These are phyloP conservation scores for Drosophila paracracens DNA, from an alignment of 2,888 invertebrate genomes.

Conservation along the genomic window DNA sequence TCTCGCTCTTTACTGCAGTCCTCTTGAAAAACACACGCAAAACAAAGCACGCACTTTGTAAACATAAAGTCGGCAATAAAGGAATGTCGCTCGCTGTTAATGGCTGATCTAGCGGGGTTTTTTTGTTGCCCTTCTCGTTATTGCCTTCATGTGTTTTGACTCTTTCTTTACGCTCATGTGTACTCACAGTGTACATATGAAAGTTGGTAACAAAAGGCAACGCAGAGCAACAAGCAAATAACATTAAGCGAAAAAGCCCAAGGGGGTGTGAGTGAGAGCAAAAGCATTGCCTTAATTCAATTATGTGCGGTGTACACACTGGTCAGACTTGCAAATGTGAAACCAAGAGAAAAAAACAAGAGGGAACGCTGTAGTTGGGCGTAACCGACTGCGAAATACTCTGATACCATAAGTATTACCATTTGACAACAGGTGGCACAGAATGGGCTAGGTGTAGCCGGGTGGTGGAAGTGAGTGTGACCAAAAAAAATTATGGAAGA, in stretches of 20 bases:
- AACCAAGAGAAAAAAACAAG: conserved; percentile 19
- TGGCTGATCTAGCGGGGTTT: conserved; percentile 17
- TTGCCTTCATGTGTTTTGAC: conserved; percentile 13
- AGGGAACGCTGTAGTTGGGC: not conserved
- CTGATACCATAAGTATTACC: not conserved
- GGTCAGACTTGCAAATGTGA: conserved; percentile 50
- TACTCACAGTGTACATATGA: conserved; percentile 10
- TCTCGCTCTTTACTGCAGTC: conserved; percentile 27
- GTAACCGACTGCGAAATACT: not conserved
- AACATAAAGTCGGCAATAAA: conserved; percentile 65
- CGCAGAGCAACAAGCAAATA: conserved; percentile 29
- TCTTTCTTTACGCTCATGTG: conserved; percentile 31
- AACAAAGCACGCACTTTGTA: conserved; percentile 72
- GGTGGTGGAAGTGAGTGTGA: not conserved
- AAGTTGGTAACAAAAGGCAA: conserved; percentile 48
- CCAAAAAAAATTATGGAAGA: not conserved
- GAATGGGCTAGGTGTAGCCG: not conserved
- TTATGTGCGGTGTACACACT: conserved; percentile 64
- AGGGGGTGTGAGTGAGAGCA: conserved; percentile 22
- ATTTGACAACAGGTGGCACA: not conserved
- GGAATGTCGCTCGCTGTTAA: conserved; percentile 49
- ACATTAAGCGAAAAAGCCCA: conserved; percentile 22
- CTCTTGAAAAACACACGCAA: conserved; percentile 37
- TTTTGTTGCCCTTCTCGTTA: conserved; percentile 18
- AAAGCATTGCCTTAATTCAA: conserved; percentile 63